Base-by-base conservation (phyloP, 2,888 invertebrate species). In the Osedax frankpressi region DNA sequence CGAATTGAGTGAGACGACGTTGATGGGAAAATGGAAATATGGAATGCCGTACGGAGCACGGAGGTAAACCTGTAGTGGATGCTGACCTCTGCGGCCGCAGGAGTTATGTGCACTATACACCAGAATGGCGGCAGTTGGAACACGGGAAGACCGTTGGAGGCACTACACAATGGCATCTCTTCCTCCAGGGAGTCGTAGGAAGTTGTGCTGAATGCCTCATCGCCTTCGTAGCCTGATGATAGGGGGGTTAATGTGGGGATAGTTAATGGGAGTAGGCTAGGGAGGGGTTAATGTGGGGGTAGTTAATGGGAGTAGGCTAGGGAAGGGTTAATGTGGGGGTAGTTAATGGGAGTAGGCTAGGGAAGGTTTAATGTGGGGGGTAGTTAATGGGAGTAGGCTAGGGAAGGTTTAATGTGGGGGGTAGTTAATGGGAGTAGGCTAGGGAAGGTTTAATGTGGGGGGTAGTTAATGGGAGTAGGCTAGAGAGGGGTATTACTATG, bases 61-160 rank as follows among this genome's bases (percentile, higher is more conserved):
- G 3, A 69, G 14, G 11, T 24, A 72, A n/a, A 83, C 82, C 89
- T 88, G 84, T 89, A 89, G 78, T 90, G 90, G 81, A 89, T 90
- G 81, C 88, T 90, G 26, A 89, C 85, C 63, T 87, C 87, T 3
- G 90, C 89, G 73, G 86, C 84, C 77, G 87, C 87, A 28, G 83
- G 83, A 74, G 87, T 86, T 6, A 90, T 85, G 78, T 87, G 87
- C 81, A 90, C 86, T 74, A 90, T 88, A 28, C 90, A 84, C 90
- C 90, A 90, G 82, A 90, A 90, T 79, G 89, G 88, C 0, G 90
- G 90, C 76, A 89, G 82, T 30, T 85, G 78, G n/a, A 84, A 83
- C 75, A 87, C 82, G 72, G 86, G 86, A 14, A 77, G 75, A 28
- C 77, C 78, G 24, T 79, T 76, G 70, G 81, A 81, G 76, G 79